Evolutionary conservation across 2,113 vertebrate species (phyloP).

Genomic region (Mola mola): DNA sequence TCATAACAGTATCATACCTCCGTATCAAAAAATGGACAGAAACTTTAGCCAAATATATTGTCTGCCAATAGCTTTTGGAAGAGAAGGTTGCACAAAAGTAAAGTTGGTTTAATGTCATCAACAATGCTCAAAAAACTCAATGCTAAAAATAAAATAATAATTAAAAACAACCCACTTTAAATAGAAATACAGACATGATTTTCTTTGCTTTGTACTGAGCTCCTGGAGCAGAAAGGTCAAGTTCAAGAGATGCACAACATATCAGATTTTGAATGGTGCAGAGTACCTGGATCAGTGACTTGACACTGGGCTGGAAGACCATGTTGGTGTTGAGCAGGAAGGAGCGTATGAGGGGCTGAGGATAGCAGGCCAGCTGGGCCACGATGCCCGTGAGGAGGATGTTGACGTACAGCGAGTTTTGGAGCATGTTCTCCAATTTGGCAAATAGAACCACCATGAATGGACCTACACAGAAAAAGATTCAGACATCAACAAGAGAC

Average conservation of each 20-base stretch:
- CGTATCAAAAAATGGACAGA: neutral
- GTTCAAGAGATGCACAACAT: too few species aligned
- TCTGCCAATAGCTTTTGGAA: conserved; percentile 36
- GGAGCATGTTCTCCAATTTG: conserved; percentile 98
- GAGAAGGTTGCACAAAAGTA: conserved; percentile 24
- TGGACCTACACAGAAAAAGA: conserved; percentile 83
- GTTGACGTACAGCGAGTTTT: conserved; percentile 97
- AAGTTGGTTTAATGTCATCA: conserved; percentile 43
- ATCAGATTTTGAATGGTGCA: neutral
- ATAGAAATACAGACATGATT: too few species aligned
- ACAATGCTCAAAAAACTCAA: neutral
- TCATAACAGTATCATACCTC: neutral
- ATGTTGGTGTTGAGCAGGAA: conserved; percentile 99
- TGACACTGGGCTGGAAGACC: conserved; percentile 99
- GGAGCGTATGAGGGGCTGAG: conserved; percentile 95
- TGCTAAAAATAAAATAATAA: too few species aligned
- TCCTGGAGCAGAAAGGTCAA: too few species aligned
- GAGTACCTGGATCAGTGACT: conserved; percentile 94
- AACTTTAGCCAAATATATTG: conserved; percentile 7
- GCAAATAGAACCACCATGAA: conserved; percentile 91
- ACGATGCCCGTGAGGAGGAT: conserved; percentile 95
- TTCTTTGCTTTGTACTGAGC: too few species aligned
- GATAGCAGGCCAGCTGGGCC: conserved; percentile 93
- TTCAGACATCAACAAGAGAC: too few species aligned
- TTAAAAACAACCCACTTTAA: too few species aligned